Evolutionary conservation across 2,113 vertebrate species (phyloP).

Genomic region (Arizona elegans): DNA sequence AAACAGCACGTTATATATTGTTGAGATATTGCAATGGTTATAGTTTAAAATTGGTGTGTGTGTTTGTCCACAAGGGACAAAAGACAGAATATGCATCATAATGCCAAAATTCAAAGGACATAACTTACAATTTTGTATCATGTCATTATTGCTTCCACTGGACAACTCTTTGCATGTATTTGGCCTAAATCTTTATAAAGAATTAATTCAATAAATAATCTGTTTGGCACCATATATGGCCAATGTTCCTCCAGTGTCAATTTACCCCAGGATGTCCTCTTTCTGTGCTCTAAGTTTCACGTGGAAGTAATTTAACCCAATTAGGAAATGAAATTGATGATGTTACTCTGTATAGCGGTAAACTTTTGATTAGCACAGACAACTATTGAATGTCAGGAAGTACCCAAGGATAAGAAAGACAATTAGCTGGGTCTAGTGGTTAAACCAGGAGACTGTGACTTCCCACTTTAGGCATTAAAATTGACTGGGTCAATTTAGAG

Average conservation of each 20-base stretch:
- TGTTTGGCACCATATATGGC: not conserved
- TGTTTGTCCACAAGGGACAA: not conserved
- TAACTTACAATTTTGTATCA: not conserved
- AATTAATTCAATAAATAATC: not conserved
- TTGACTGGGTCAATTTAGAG: not conserved
- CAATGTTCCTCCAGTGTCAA: not conserved
- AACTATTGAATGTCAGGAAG: not conserved
- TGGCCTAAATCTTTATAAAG: not conserved
- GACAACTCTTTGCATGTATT: not conserved
- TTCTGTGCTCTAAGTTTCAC: not conserved
- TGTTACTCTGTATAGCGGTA: not conserved
- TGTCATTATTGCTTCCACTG: not conserved
- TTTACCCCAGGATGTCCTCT: not conserved
- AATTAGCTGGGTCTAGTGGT: not conserved
- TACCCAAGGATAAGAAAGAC: not conserved
- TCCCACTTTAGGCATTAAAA: not conserved
- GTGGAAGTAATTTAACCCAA: not conserved
- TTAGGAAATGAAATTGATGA: not conserved
- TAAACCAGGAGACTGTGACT: not conserved
- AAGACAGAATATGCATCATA: not conserved
- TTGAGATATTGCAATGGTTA: not conserved
- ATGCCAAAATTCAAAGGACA: not conserved
- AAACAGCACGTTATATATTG: slow-evolving; percentile 15
- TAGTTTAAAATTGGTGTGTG: not conserved
- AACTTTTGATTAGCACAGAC: not conserved